Evolutionary conservation across 2,888 invertebrate genomes (phyloP), one percentile per base, ranked within the genome.

Genomic region (Syrphus vitripennis): DNA sequence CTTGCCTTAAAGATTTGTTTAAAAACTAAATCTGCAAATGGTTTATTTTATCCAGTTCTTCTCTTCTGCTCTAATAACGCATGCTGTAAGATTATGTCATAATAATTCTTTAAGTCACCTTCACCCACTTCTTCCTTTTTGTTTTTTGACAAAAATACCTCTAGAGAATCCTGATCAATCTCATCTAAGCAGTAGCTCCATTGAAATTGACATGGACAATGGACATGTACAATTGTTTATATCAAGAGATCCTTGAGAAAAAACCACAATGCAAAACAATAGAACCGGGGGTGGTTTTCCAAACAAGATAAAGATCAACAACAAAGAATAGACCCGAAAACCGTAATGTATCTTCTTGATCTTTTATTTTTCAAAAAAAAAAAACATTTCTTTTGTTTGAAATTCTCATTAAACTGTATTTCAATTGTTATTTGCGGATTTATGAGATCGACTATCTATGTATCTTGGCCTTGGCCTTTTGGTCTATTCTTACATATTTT

Each of bases 341-440:
- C 14, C 37, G 75, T 69, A 74, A 83, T 79, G 83, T 79, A 83
- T 83, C 83, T 83, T 75, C 48, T 79, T 71, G 79, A 83, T 79
- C 79, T 67, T 71, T 83, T 72, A n/a, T 48, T 67, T 29, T 29
- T 40, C 16, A n/a, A 40, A 63, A 55, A 57, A 14, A 19, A 34
- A n/a, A n/a, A n/a, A n/a, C n/a, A n/a, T n/a, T n/a, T 34, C 21
- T 69, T 79, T 83, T 83, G 78, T 83, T 74, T 67, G 29, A 16
- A 37, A 37, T 40, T 55, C 70, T 50, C 75, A 83, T 83, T 79
- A 75, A 75, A 83, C 69, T 34, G 74, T 75, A 70, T 34, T 83
- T 76, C 76, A 40, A 71, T 71, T 34, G 63, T 65, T 31, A 67
- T 82, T 82, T 82, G 40, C 16, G 37, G 75, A 74, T 42, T 61